Percentiles rank a stretch among this genome's conserved stretches.
These are phyloP conservation scores for Pissodes strobi DNA, from an alignment of 1,140 invertebrate species.

Conservation along the genomic window DNA sequence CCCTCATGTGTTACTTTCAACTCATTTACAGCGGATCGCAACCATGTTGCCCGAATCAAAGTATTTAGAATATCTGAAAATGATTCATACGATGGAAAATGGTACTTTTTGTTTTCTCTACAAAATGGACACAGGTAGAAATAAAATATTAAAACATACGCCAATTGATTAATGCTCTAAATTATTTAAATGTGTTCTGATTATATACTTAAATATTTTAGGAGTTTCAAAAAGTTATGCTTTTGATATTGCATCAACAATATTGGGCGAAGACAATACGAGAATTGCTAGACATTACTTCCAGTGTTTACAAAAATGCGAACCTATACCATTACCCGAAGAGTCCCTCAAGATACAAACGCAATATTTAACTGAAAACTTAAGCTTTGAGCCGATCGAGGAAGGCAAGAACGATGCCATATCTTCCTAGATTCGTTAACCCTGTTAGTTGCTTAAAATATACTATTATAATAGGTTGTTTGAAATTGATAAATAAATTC, in stretches of 20 bases:
- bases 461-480: too few species aligned
- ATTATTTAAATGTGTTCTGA: too few species aligned
- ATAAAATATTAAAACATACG: background rate
- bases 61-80: constrained; percentile 62
- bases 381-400: background rate
- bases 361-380: background rate
- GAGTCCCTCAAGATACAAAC: constrained; percentile 1
- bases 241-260: constrained; percentile 42
- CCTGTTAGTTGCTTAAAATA: too few species aligned
- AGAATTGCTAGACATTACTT: constrained; percentile 36
- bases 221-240: constrained; percentile 46
- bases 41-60: constrained; percentile 65
- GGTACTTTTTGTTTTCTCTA: constrained; percentile 46
- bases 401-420: background rate
- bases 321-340: constrained; percentile 1
- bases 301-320: constrained; percentile 35
- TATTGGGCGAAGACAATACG: constrained; percentile 39
- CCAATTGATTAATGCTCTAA: too few species aligned
- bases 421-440: too few species aligned
- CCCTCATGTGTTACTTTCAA: constrained; percentile 77
- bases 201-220: constrained; percentile 21
- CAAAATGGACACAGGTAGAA: constrained; percentile 45
- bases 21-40: constrained; percentile 73
- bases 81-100: constrained; percentile 41
- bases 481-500: too few species aligned